Base-by-base conservation (phyloP, 2,797 vertebrate species). In the Thamnophis elegans region DNA sequence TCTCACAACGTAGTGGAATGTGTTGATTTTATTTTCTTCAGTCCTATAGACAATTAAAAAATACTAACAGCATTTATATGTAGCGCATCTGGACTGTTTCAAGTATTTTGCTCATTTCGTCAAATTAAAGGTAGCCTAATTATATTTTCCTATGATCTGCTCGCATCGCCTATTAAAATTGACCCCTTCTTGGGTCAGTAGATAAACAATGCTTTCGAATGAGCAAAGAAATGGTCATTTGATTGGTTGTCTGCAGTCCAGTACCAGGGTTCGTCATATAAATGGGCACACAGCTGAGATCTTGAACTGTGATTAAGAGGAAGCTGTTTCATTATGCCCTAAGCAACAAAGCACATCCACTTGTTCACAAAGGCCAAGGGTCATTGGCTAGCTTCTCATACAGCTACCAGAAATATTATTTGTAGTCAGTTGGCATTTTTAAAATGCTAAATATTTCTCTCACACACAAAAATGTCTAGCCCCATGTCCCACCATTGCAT, bases 401-500 rank as follows among this genome's bases (percentile, higher is more conserved):
- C 3, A 20, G 36, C 36, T 88, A 68, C 18, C 13, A n/a, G 58
- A 62, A 56, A 78, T 28, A 58, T 68, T 51, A 55, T 65, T 86
- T 88, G 26, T 18, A 86, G 10, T 53, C 32, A 68, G 32, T 58
- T 86, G n/a, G 91, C 26, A 89, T 59, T 47, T n/a, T 92, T 82
- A 93, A 92, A 22, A 87, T 93, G 5, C 36, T 92, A 25, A 8
- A 59, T 0, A 0, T 56, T 92, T 91, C 85, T 95, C 47, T 6
- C 47, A 93, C 73, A 58, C 36, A 94, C 59, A 58, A 14, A 54
- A 95, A 87, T 73, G 11, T 12, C 42, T 47, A 25, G 20, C 78
- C 10, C 93, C 87, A 68, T 94, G 94, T 65, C 10, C 10, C 87
- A 11, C 55, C 73, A 47, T 25, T 86, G 18, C 82, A 93, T 93